A percentile compares a stretch with the other conserved stretches of the same genome.
phyloP scores from a whole-genome alignment of 1,140 invertebrate genomes.

The Homarus americanus region DNA sequence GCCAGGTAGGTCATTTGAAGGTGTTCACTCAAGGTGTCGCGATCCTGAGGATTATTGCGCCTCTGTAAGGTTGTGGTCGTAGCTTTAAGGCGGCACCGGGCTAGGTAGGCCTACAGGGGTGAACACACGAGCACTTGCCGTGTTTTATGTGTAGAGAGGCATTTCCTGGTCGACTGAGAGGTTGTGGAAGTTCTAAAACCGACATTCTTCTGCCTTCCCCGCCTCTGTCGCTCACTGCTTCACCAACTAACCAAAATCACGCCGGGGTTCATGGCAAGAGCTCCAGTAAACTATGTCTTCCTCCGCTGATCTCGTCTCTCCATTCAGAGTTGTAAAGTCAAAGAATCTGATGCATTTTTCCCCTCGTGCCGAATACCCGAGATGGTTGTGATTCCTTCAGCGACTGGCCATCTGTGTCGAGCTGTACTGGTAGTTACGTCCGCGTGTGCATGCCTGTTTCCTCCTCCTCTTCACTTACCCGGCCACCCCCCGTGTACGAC shows the following conservation, averaged over 20 bases:
- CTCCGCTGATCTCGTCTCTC: slow-evolving; percentile 33
- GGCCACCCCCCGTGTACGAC: not conserved
- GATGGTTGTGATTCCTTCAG: slow-evolving; percentile 57
- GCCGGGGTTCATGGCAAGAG: not conserved
- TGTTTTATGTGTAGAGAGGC: not conserved
- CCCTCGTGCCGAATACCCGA: slow-evolving; percentile 40
- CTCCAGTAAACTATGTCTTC: not conserved
- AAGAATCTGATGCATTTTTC: slow-evolving; percentile 45
- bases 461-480: slow-evolving; percentile 4
- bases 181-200: slow-evolving; percentile 4
- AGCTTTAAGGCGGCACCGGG: not conserved
- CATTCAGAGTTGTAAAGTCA: slow-evolving; percentile 61
- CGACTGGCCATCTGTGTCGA: slow-evolving; percentile 22
- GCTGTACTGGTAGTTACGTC: not conserved
- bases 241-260: not conserved
- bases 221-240: not conserved
- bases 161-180: slow-evolving; percentile 25
- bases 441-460: not conserved
- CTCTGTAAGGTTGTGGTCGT: not conserved
- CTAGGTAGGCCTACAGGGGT: not conserved
- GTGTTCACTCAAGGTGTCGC: slow-evolving; percentile 5
- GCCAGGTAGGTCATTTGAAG: slow-evolving; percentile 35
- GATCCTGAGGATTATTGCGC: not conserved
- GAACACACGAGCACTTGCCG: not conserved
- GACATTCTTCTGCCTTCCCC: slow-evolving; percentile 3